Conservation (phyloP, 2,888 invertebrate genomes). For the Arenicola marina region DNA sequence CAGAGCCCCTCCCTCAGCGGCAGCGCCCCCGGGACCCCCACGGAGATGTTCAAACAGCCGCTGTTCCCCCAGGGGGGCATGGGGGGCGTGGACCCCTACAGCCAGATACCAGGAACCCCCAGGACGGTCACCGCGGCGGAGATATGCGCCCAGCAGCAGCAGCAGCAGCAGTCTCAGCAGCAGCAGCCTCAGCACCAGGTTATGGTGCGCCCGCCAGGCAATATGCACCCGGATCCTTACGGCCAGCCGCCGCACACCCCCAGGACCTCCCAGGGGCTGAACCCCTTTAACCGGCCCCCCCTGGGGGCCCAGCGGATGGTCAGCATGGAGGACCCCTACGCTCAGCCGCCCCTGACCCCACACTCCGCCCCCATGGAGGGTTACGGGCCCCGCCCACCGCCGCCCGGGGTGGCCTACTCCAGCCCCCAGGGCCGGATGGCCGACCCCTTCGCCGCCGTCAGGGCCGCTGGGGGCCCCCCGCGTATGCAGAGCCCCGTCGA, state of each 20-base stretch:
- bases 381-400: not conserved
- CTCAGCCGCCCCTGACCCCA: conserved; percentile 38
- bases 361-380: conserved; percentile 21
- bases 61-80: not conserved
- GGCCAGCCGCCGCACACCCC: conserved; percentile 27
- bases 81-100: conserved; percentile 31
- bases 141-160: conserved; percentile 7
- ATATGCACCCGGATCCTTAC: conserved; percentile 1
- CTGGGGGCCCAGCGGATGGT: conserved; percentile 11
- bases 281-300: conserved; percentile 17
- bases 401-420: not conserved
- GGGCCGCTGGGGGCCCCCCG: not conserved
- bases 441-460: not conserved
- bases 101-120: conserved; percentile 39
- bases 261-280: conserved; percentile 15
- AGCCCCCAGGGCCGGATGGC: not conserved
- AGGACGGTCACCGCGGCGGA: conserved; percentile 17
- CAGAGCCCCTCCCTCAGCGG: not conserved
- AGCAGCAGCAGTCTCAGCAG: conserved; percentile 9
- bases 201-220: not conserved
- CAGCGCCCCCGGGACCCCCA: no score
- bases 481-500: no score
- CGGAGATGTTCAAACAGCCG: not conserved
- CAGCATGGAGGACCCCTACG: conserved; percentile 38
- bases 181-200: not conserved